These are phyloP conservation scores for Nudaria mundana DNA, from an alignment of 2,888 invertebrate genomes.

Conservation along the genomic window DNA sequence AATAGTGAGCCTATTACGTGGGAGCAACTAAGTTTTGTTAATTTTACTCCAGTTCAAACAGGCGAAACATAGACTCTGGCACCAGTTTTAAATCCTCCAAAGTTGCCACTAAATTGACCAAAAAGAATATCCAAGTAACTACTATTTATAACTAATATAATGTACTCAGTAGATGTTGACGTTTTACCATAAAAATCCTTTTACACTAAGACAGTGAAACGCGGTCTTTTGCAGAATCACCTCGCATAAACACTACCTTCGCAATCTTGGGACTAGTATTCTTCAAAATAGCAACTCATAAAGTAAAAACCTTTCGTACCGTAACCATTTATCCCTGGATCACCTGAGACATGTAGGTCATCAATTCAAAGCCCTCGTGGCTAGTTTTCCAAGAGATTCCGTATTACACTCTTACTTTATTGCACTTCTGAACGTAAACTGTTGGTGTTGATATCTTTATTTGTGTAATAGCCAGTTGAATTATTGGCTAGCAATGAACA, in stretches of 20 bases:
- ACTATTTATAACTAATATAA: too few relatives aligned
- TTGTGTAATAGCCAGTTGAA: conserved; percentile 3
- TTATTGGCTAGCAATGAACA: not conserved
- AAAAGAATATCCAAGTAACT: not conserved
- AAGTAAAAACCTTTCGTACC: conserved; percentile 38
- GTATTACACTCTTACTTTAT: conserved; percentile 53
- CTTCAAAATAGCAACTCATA: conserved; percentile 36
- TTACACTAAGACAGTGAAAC: not conserved
- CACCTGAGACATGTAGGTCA: conserved; percentile 66
- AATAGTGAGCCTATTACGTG: too few relatives aligned
- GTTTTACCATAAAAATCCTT: conserved; percentile 1
- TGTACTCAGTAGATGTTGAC: too few relatives aligned
- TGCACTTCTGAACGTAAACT: conserved; percentile 44
- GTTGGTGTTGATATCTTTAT: conserved; percentile 23
- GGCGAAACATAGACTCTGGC: too few relatives aligned
- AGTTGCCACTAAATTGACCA: not conserved
- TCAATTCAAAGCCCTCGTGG: conserved; percentile 64
- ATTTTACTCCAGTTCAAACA: too few relatives aligned
- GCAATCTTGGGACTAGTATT: conserved; percentile 22
- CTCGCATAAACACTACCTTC: conserved; percentile 4
- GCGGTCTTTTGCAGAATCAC: conserved; percentile 2
- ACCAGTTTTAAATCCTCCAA: not conserved
- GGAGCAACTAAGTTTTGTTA: too few relatives aligned
- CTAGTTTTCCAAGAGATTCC: conserved; percentile 58
- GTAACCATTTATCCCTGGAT: conserved; percentile 47